Percentiles rank a stretch among this genome's conserved stretches.
Evolutionary conservation across 2,888 invertebrate species (phyloP).

Genomic region (Epinotia demarniana): DNA sequence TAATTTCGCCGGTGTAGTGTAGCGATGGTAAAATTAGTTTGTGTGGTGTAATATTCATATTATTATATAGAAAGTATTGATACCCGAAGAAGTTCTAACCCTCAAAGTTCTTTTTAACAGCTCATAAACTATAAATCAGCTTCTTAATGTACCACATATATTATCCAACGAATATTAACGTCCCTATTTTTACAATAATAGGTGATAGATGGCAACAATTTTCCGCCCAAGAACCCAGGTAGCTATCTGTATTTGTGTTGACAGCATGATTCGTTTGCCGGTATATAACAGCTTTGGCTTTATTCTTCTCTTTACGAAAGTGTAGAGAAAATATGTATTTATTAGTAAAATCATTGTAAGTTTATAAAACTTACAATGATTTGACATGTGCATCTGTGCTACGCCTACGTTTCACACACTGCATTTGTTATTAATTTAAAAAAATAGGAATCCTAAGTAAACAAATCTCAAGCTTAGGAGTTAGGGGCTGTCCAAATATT

Average conservation of each 20-base stretch:
- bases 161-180: slow-evolving; percentile 42
- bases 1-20: background rate
- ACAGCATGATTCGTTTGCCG: slow-evolving; percentile 49
- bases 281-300: slow-evolving; percentile 22
- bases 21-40: background rate
- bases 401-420: too few relatives aligned
- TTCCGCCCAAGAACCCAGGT: slow-evolving; percentile 66
- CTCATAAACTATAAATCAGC: slow-evolving; percentile 9
- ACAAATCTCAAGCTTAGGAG: too few relatives aligned
- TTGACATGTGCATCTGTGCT: too few relatives aligned
- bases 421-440: too few relatives aligned
- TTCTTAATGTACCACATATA: slow-evolving; percentile 26
- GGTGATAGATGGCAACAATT: slow-evolving; percentile 68
- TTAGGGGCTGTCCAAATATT: too few relatives aligned
- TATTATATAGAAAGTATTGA: background rate
- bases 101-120: background rate
- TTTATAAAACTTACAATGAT: too few relatives aligned
- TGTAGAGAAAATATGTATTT: background rate
- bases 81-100: background rate
- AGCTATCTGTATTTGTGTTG: slow-evolving; percentile 54
- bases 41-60: background rate
- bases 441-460: too few relatives aligned
- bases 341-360: background rate
- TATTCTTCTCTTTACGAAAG: slow-evolving; percentile 1
- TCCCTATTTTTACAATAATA: slow-evolving; percentile 61